phyloP scores from a whole-genome alignment of 2,797 vertebrate genomes.

The Sebastes nivosus region DNA sequence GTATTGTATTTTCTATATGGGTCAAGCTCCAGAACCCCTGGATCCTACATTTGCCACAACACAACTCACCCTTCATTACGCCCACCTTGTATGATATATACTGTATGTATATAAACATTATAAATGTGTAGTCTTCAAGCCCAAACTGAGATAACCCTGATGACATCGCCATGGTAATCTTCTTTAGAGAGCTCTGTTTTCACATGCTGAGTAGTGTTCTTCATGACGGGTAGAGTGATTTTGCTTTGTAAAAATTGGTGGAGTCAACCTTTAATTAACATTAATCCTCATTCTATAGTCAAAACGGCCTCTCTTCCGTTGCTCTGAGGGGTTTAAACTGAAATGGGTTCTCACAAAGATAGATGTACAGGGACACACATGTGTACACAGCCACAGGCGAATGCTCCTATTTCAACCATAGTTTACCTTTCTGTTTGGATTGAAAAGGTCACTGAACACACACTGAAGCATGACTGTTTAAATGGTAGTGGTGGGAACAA shows the following conservation, averaged over 20 bases:
- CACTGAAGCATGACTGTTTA: slow-evolving; percentile 7
- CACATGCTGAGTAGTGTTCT: neutral
- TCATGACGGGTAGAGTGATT: neutral
- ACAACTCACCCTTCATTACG: neutral
- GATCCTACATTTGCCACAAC: neutral
- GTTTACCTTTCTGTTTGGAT: slow-evolving; percentile 33
- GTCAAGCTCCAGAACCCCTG: neutral
- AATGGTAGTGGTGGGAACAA: neutral
- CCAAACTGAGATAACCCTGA: neutral
- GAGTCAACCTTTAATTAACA: neutral
- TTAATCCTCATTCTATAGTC: neutral
- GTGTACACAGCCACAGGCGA: slow-evolving; percentile 5
- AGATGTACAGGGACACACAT: neutral
- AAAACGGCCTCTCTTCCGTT: neutral
- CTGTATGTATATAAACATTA: neutral
- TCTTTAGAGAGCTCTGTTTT: neutral
- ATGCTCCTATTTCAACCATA: neutral
- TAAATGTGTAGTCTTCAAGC: neutral
- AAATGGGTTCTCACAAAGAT: neutral
- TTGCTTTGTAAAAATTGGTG: neutral
- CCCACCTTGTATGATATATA: neutral
- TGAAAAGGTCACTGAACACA: slow-evolving; percentile 58
- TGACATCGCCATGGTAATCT: neutral
- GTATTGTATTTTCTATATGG: neutral
- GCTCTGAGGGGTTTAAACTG: neutral